phyloP scores from a whole-genome alignment of 2,888 invertebrate species.

The Ophion slaviceki region DNA sequence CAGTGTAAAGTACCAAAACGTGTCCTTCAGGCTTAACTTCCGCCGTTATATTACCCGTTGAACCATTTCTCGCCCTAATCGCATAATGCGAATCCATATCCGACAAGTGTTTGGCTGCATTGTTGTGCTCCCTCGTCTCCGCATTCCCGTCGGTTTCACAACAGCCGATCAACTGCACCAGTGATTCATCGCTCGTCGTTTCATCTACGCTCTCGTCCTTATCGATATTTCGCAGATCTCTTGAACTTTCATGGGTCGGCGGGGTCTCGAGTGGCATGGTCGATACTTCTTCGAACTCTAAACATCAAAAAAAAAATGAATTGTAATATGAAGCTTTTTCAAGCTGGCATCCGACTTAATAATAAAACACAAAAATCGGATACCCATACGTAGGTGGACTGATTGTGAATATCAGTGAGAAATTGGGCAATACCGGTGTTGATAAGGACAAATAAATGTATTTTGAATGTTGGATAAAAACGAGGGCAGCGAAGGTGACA shows the following conservation, averaged over 20 bases:
- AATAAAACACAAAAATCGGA: background rate
- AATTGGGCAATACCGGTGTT: background rate
- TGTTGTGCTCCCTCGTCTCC: background rate
- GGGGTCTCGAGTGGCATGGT: slow-evolving; percentile 52
- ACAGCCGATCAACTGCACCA: background rate
- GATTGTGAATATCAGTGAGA: background rate
- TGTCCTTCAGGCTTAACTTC: slow-evolving; percentile 84
- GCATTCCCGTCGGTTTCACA: background rate
- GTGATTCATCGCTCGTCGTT: slow-evolving; percentile 11
- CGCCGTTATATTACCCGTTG: slow-evolving; percentile 48
- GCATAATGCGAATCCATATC: slow-evolving; percentile 19
- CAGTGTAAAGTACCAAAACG: slow-evolving; percentile 96
- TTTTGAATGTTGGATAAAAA: background rate
- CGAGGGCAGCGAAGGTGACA: background rate
- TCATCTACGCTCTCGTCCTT: slow-evolving; percentile 27
- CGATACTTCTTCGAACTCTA: background rate
- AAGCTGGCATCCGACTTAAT: background rate
- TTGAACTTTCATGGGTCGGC: slow-evolving; percentile 37
- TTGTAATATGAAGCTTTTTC: background rate
- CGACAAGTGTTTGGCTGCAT: background rate
- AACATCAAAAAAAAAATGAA: background rate
- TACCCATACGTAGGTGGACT: background rate
- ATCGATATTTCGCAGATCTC: background rate
- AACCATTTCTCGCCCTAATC: slow-evolving; percentile 35
- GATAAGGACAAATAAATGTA: background rate